A percentile compares a stretch with the other conserved stretches of the same genome.
Conservation (phyloP, 2,888 invertebrate species). For the Drosophila nr. medialis region DNA sequence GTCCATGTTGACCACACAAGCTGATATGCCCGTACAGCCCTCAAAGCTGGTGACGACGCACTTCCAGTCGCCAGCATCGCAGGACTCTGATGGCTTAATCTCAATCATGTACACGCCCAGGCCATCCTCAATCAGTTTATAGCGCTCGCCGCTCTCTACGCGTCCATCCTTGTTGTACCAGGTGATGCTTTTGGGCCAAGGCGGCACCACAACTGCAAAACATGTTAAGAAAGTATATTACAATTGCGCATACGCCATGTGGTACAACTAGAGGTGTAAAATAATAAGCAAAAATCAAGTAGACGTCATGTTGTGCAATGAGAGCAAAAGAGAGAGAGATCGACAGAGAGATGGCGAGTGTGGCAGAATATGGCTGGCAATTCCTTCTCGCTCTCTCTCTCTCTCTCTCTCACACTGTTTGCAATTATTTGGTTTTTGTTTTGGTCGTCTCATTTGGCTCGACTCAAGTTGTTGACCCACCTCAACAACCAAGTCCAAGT, state of each 20-base stretch:
- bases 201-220: conserved; percentile 90
- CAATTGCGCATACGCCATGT: conserved; percentile 27
- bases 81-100: conserved; percentile 90
- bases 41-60: conserved; percentile 92
- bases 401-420: background rate
- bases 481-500: conserved; percentile 70
- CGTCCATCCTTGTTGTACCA: conserved; percentile 95
- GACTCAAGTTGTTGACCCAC: conserved; percentile 77
- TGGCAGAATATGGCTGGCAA: background rate
- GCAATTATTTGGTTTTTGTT: conserved; percentile 69
- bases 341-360: conserved; percentile 1
- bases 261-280: background rate
- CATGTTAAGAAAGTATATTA: conserved; percentile 1
- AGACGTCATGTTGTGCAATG: conserved; percentile 24
- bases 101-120: conserved; percentile 92
- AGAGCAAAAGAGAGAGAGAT: conserved; percentile 5
- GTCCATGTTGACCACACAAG: conserved; percentile 91
- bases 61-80: conserved; percentile 95
- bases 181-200: conserved; percentile 92
- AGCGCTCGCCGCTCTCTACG: conserved; percentile 89
- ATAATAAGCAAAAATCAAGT: conserved; percentile 15
- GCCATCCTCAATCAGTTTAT: conserved; percentile 92
- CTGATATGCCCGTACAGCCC: conserved; percentile 91
- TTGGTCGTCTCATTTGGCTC: conserved; percentile 65
- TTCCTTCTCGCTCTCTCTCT: background rate